Percentiles rank a stretch among this genome's conserved stretches.
phyloP scores from a whole-genome alignment of 2,797 vertebrate species.

The Siniperca undulata region DNA sequence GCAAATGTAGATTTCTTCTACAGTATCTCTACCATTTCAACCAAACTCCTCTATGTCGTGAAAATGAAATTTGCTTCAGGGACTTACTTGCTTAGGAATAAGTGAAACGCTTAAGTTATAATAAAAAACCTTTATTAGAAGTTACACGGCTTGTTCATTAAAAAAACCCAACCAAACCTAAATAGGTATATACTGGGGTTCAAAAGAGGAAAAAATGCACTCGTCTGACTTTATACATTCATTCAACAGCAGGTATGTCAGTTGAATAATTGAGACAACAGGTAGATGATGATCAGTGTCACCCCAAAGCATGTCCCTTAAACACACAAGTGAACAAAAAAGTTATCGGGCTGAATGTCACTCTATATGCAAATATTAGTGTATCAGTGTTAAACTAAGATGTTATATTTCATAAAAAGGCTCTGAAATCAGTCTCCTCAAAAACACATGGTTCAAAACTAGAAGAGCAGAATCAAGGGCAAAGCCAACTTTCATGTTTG shows the following conservation, averaged over 20 bases:
- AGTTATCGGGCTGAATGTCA: background rate
- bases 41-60: background rate
- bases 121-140: background rate
- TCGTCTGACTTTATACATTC: no score
- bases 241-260: background rate
- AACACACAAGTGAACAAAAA: background rate
- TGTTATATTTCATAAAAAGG: background rate
- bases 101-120: background rate
- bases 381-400: background rate
- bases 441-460: no score
- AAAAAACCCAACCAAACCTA: background rate
- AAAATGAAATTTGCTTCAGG: no score
- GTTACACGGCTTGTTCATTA: background rate
- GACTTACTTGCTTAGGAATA: background rate
- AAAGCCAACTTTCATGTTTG: no score
- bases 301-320: no score
- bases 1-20: background rate
- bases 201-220: background rate
- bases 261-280: slow-evolving; percentile 1
- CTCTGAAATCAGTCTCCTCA: background rate
- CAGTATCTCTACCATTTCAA: background rate
- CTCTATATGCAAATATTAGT: no score
- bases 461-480: no score
- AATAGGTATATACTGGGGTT: no score
- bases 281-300: background rate